These are phyloP conservation scores for Pluvianellus socialis DNA, from an alignment of 2,113 vertebrate genomes.

Conservation along the genomic window DNA sequence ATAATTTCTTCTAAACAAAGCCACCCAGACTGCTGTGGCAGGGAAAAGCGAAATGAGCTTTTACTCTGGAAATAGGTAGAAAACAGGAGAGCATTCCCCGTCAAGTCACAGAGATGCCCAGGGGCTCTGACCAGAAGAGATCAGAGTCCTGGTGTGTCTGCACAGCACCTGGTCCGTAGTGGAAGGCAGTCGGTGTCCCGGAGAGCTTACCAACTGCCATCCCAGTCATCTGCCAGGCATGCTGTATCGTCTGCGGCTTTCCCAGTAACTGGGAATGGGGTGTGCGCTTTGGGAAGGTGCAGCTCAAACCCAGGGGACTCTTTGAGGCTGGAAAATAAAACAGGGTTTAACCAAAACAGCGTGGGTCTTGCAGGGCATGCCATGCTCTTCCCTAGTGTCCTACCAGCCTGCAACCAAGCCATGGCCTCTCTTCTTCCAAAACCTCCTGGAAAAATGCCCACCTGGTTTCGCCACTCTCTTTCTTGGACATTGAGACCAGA, in stretches of 20 bases:
- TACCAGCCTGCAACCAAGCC: background rate
- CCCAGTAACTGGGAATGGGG: background rate
- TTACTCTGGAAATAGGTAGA: background rate
- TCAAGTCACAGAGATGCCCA: background rate
- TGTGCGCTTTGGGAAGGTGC: background rate
- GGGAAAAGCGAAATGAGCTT: background rate
- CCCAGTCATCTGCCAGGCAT: background rate
- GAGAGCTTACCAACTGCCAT: background rate
- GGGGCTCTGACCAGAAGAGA: background rate
- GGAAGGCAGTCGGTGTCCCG: fast-evolving
- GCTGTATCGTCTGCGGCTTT: background rate
- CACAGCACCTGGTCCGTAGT: fast-evolving
- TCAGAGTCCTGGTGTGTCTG: background rate
- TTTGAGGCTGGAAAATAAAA: background rate
- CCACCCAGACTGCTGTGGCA: background rate
- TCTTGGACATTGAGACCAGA: background rate
- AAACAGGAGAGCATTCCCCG: background rate
- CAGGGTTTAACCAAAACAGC: background rate
- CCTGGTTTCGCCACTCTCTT: background rate
- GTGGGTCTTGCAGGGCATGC: fast-evolving
- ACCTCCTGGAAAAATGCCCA: background rate
- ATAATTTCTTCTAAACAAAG: background rate
- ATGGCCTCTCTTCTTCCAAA: background rate
- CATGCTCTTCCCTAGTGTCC: background rate
- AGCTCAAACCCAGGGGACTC: background rate